Evolutionary conservation across 2,797 vertebrate genomes (phyloP).

Genomic region (Chromis chromis): DNA sequence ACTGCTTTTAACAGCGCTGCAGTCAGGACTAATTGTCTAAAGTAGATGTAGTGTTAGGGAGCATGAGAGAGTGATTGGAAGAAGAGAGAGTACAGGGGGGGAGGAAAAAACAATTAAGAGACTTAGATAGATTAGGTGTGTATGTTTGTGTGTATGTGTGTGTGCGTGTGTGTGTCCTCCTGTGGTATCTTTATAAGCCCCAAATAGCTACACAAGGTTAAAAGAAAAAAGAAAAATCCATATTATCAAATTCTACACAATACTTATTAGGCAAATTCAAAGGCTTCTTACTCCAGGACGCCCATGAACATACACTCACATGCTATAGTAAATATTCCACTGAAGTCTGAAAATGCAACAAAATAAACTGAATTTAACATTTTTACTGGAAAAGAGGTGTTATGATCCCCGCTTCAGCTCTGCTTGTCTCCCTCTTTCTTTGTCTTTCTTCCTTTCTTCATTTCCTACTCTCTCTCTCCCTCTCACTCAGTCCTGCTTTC

Average conservation of each 20-base stretch:
- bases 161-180: slow-evolving; percentile 27
- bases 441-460: no score
- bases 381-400: no score
- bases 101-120: slow-evolving; percentile 59
- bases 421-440: no score
- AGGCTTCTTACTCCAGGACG: no score
- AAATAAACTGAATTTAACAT: no score
- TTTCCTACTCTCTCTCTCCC: no score
- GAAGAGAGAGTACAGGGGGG: slow-evolving; percentile 26
- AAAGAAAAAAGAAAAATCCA: background rate
- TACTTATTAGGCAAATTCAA: background rate
- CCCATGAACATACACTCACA: no score
- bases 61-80: slow-evolving; percentile 54
- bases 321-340: no score
- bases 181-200: slow-evolving; percentile 34
- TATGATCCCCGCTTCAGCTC: no score
- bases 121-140: slow-evolving; percentile 51
- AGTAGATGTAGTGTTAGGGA: slow-evolving; percentile 63
- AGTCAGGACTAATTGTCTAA: slow-evolving; percentile 71
- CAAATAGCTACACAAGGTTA: slow-evolving; percentile 27
- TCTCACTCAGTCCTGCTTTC: no score
- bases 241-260: background rate
- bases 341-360: no score
- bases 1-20: slow-evolving; percentile 38
- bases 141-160: slow-evolving; percentile 34